Evolutionary conservation across 2,113 vertebrate genomes (phyloP).

Genomic region (Petromus typicus): DNA sequence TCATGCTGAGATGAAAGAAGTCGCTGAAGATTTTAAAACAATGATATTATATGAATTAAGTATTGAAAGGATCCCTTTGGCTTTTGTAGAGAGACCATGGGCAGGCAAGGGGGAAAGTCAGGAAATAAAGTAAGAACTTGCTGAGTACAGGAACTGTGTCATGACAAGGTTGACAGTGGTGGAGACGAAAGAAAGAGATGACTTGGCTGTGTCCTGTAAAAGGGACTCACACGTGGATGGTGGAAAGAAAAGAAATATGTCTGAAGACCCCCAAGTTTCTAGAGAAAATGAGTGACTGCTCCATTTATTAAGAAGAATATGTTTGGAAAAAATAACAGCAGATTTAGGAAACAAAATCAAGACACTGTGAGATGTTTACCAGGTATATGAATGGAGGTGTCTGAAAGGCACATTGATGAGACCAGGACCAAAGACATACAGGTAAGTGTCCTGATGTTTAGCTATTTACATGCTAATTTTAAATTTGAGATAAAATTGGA

Average conservation of each 20-base stretch:
- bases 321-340: not conserved
- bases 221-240: not conserved
- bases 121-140: not conserved
- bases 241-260: not conserved
- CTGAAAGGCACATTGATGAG: not conserved
- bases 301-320: not conserved
- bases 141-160: not conserved
- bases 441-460: not conserved
- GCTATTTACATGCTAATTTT: not conserved
- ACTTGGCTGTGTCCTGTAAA: not conserved
- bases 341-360: conserved; percentile 14
- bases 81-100: not conserved
- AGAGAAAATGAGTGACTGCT: not conserved
- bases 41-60: not conserved
- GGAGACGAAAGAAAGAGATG: not conserved
- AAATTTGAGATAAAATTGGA: not conserved
- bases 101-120: not conserved
- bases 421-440: not conserved
- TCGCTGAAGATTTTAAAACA: conserved; percentile 30
- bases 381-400: not conserved
- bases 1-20: conserved; percentile 42
- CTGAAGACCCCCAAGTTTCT: not conserved
- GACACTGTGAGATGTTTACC: not conserved
- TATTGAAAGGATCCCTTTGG: not conserved
- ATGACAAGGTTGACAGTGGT: not conserved